Evolutionary conservation across 2,888 invertebrate genomes (phyloP), one percentile per base, ranked within the genome.

Genomic region (Caenorhabditis parvicauda): DNA sequence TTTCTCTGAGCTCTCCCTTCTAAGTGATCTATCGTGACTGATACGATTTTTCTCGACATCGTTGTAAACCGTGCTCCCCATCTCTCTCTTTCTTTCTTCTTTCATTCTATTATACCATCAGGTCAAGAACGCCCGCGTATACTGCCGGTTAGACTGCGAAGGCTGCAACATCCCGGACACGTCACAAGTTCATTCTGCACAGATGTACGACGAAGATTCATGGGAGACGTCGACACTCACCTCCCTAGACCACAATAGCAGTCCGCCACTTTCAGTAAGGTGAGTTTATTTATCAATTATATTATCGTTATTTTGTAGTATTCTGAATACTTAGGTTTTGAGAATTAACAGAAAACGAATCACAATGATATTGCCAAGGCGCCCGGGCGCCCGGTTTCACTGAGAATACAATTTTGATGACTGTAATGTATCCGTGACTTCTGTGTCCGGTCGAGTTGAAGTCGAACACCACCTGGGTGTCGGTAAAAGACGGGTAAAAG

Each of bases 11-110:
- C 28, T 27, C 6, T 45, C 28, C 25, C 17, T 21, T 17, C 17
- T 29, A 6, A 4, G 6, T 29, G 6, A 12, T 25, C n/a, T 27
- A 6, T 51, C 7, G 21, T 21, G 41, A 21, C n/a, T 50, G n/a
- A 19, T 35, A 27, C 39, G 38, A 46, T 27, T 12, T 32, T 25
- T n/a, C 50, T 50, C 19, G 32, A 24, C 38, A 50, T 50, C 46
- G 41, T 56, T 56, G 50, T 44, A 9, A 25, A 12, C 48, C 48
- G 92, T 79, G 92, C 93, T 84, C 93, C 92, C 73, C 17, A 21
- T 9, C 89, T 92, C 60, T 88, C 94, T 82, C 12, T 24, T 14
- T 37, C 5, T n/a, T 32, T 19, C 46, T 22, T 21, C 22, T 22
- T 3, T 52, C 14, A 42, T 19, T 2, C 28, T 39, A 41, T 47